Conservation (phyloP, 1,140 invertebrate genomes). For the Colletes latitarsis region DNA sequence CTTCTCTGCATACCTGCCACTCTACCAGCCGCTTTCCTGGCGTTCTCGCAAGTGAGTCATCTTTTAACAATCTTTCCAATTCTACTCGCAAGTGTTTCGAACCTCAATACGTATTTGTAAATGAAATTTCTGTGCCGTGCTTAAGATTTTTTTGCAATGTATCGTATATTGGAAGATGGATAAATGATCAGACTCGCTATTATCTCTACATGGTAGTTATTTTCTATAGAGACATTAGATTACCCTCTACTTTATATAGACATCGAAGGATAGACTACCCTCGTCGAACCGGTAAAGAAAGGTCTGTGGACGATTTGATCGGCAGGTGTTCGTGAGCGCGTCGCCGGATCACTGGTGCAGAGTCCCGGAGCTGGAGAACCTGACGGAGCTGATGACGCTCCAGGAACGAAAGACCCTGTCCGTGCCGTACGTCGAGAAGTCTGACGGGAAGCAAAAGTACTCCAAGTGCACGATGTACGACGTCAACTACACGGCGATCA, state of each 20-base stretch:
- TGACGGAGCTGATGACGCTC: conserved; percentile 80
- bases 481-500: conserved; percentile 79
- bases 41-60: conserved; percentile 84
- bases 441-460: conserved; percentile 78
- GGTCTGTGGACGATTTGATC: background rate
- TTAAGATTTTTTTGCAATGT: too few relatives aligned
- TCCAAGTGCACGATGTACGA: conserved; percentile 81
- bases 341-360: conserved; percentile 87
- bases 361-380: conserved; percentile 82
- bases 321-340: conserved; percentile 86
- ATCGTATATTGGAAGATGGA: too few relatives aligned
- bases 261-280: too few relatives aligned
- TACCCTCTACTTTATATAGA: too few relatives aligned
- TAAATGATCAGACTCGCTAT: too few relatives aligned
- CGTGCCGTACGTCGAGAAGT: conserved; percentile 78
- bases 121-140: too few relatives aligned
- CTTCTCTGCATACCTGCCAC: conserved; percentile 86
- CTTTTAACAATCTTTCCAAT: background rate
- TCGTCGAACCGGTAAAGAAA: background rate
- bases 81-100: too few relatives aligned
- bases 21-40: conserved; percentile 86
- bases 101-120: too few relatives aligned
- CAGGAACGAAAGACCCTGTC: conserved; percentile 82
- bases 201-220: too few relatives aligned
- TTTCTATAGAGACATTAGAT: too few relatives aligned